These are phyloP conservation scores for Hedychridium roseum DNA, from an alignment of 2,888 invertebrate genomes.

Conservation along the genomic window DNA sequence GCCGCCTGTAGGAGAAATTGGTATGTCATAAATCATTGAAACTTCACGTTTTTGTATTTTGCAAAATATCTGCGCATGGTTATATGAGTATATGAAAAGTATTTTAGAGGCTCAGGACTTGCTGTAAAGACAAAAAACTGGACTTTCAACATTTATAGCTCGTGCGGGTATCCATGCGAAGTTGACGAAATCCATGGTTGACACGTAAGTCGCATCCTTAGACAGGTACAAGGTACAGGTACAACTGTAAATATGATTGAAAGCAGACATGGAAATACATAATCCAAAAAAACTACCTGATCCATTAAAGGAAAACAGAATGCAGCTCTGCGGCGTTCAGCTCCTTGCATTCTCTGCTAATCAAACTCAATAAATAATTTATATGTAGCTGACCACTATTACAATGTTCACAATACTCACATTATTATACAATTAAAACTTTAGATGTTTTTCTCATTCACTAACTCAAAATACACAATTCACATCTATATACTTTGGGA, in stretches of 20 bases:
- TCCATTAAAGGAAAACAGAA: conserved; percentile 52
- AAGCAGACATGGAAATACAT: too few relatives aligned
- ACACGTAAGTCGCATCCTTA: conserved; percentile 33
- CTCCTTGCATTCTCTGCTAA: conserved; percentile 49
- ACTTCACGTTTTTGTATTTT: conserved; percentile 13
- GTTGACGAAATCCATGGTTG: conserved; percentile 24
- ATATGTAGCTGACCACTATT: conserved; percentile 34
- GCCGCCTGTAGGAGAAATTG: conserved; percentile 47
- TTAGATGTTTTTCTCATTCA: too few relatives aligned
- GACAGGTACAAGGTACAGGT: conserved; percentile 34
- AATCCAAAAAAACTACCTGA: conserved; percentile 52
- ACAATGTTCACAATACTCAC: too few relatives aligned
- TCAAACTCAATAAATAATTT: conserved; percentile 45
- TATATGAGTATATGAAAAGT: too few relatives aligned
- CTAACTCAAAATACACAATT: too few relatives aligned
- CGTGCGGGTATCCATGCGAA: conserved; percentile 34
- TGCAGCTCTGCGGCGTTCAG: conserved; percentile 53
- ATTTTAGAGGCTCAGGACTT: too few relatives aligned
- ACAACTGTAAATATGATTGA: too few relatives aligned
- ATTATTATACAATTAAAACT: too few relatives aligned
- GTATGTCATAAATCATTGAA: not conserved
- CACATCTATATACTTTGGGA: too few relatives aligned
- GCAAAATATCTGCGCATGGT: too few relatives aligned
- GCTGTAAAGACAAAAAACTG: too few relatives aligned
- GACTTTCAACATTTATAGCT: conserved; percentile 12